Percentiles rank a stretch among this genome's conserved stretches.
These are phyloP conservation scores for Cryptotermes secundus DNA, from an alignment of 1,140 invertebrate genomes.

Conservation along the genomic window DNA sequence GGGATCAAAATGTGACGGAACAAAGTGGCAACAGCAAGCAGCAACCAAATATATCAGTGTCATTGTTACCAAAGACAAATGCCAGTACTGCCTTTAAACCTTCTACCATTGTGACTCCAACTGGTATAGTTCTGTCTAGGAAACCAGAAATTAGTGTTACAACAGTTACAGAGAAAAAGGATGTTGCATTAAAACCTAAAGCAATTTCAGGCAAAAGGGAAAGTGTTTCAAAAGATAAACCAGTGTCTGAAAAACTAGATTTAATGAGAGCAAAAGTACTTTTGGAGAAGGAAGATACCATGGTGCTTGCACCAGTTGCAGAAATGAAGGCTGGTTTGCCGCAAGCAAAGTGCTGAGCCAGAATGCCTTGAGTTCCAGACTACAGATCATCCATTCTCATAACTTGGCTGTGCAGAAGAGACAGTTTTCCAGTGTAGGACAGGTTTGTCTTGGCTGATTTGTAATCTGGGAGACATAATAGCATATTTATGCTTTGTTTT, in stretches of 20 bases:
- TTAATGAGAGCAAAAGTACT: not conserved
- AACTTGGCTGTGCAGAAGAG: not conserved
- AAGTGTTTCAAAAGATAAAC: not conserved
- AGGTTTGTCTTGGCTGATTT: not conserved
- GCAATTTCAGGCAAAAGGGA: not conserved
- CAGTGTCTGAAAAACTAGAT: not conserved
- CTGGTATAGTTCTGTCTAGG: slow-evolving; percentile 32
- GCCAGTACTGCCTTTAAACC: not conserved
- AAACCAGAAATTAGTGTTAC: slow-evolving; percentile 33
- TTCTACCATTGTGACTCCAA: slow-evolving; percentile 32
- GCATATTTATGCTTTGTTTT: slow-evolving; percentile 1
- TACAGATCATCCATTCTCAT: not conserved
- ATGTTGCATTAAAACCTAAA: slow-evolving; percentile 19
- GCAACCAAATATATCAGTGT: slow-evolving; percentile 29
- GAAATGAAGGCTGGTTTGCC: not conserved
- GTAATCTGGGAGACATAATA: not conserved
- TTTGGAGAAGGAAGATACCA: not conserved
- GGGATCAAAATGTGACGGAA: slow-evolving; percentile 23
- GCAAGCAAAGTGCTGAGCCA: not conserved
- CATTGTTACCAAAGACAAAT: slow-evolving; percentile 28
- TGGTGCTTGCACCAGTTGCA: not conserved
- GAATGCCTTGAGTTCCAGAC: not conserved
- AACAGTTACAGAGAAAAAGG: slow-evolving; percentile 22
- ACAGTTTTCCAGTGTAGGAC: not conserved
- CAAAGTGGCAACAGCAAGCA: not conserved